These are phyloP conservation scores for Ochropacha duplaris DNA, from an alignment of 2,888 invertebrate species.

Conservation along the genomic window DNA sequence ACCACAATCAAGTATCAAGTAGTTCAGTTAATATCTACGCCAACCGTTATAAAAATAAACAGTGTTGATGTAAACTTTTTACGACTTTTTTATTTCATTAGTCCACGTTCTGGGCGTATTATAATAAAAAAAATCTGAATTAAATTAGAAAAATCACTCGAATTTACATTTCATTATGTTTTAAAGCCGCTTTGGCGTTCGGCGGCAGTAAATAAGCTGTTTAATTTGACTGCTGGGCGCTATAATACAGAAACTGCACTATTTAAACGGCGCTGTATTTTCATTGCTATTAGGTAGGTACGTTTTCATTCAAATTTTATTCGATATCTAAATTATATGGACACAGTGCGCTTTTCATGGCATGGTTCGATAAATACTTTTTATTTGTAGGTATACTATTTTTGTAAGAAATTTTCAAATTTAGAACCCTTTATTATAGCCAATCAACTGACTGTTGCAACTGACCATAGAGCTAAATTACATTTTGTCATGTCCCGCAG, in stretches of 20 bases:
- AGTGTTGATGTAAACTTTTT: not conserved
- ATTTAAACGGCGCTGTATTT: constrained; percentile 2
- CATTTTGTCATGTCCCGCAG: no score
- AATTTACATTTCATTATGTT: constrained; percentile 10
- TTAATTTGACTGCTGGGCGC: constrained; percentile 7
- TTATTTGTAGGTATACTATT: not conserved
- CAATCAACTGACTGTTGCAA: no score
- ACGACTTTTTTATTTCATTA: constrained; percentile 5
- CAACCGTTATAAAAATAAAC: not conserved
- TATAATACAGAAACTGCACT: not conserved
- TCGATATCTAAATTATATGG: not conserved
- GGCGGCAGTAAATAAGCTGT: constrained; percentile 6
- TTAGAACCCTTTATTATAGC: no score
- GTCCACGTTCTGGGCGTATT: not conserved
- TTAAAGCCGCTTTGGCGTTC: constrained; percentile 5
- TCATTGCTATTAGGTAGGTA: constrained; percentile 10
- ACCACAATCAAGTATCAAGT: not conserved
- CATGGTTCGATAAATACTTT: not conserved
- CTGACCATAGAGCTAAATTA: no score
- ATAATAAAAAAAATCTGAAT: constrained; percentile 1
- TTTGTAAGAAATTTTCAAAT: no score
- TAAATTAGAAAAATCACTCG: constrained; percentile 5
- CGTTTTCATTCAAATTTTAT: not conserved
- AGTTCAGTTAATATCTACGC: not conserved
- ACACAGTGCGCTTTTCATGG: not conserved